Percentiles rank a stretch among this genome's conserved stretches.
These are phyloP conservation scores for Progne subis DNA, from an alignment of 2,113 vertebrate genomes.

Conservation along the genomic window DNA sequence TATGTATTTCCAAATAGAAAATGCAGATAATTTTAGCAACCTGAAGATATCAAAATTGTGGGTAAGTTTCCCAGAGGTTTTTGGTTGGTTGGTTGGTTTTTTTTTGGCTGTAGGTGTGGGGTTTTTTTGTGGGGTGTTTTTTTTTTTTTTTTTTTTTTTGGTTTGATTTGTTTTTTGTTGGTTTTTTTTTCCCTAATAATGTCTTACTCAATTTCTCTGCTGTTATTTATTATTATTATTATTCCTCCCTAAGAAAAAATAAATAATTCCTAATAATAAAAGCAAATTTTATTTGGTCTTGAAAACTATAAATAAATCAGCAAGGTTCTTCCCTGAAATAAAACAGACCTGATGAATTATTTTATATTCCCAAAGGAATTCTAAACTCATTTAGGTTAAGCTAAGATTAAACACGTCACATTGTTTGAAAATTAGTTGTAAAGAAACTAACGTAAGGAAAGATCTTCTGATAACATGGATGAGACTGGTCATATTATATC, in stretches of 20 bases:
- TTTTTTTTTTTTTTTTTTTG: no score
- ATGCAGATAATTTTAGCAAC: background rate
- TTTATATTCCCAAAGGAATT: background rate
- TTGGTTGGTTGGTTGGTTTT: no score
- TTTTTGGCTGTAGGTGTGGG: no score
- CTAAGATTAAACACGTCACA: background rate
- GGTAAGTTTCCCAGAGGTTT: background rate
- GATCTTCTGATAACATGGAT: background rate
- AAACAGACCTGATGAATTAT: background rate
- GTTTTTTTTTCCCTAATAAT: background rate
- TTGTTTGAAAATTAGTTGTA: background rate
- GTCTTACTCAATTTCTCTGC: background rate
- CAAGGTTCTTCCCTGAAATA: background rate
- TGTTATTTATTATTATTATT: background rate
- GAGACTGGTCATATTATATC: background rate
- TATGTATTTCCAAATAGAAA: background rate
- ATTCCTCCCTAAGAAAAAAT: background rate
- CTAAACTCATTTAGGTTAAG: background rate
- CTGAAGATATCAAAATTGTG: background rate
- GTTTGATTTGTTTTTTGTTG: no score
- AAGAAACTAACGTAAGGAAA: background rate
- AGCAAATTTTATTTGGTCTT: slow-evolving; percentile 28
- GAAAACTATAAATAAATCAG: slow-evolving; percentile 24
- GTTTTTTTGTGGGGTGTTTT: background rate
- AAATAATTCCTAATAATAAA: slow-evolving; percentile 30